Conservation (phyloP, 2,888 invertebrate genomes). For the Watsonalla cultraria region DNA sequence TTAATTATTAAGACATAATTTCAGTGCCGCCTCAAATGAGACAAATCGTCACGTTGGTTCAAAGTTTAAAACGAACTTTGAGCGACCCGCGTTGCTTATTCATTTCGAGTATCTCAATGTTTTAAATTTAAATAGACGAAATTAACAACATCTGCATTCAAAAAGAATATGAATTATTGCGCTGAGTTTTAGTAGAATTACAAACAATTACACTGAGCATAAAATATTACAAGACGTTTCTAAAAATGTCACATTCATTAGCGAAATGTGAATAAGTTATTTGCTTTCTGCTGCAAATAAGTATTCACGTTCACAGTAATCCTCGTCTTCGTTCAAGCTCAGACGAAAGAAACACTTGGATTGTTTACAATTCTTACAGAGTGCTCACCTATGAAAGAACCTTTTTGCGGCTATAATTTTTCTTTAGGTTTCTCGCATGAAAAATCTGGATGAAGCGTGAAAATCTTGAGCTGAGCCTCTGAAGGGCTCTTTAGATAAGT, state of each 20-base stretch:
- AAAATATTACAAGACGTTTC: not conserved
- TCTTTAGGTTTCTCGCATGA: not conserved
- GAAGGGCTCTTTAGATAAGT: not conserved
- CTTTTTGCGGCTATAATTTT: not conserved
- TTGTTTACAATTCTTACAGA: not conserved
- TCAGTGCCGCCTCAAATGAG: slow-evolving; percentile 35
- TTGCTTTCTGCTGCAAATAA: not conserved
- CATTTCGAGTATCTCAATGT: slow-evolving; percentile 39
- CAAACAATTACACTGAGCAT: not conserved
- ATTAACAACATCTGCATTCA: slow-evolving; percentile 23
- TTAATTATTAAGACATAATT: slow-evolving; percentile 54
- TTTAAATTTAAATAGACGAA: slow-evolving; percentile 52
- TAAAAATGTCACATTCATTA: not conserved
- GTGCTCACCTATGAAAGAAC: not conserved
- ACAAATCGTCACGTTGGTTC: slow-evolving; percentile 34
- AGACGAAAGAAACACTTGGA: not conserved
- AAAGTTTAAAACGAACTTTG: slow-evolving; percentile 18
- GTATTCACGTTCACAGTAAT: not conserved
- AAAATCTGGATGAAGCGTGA: not conserved
- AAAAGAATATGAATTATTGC: slow-evolving; percentile 7
- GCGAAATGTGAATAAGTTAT: not conserved
- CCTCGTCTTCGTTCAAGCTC: not conserved
- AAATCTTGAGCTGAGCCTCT: not conserved
- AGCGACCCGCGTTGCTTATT: slow-evolving; percentile 49
- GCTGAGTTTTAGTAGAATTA: slow-evolving; percentile 20